These are phyloP conservation scores for Trypoxylus dichotomus DNA, from an alignment of 1,140 invertebrate genomes.

Conservation along the genomic window DNA sequence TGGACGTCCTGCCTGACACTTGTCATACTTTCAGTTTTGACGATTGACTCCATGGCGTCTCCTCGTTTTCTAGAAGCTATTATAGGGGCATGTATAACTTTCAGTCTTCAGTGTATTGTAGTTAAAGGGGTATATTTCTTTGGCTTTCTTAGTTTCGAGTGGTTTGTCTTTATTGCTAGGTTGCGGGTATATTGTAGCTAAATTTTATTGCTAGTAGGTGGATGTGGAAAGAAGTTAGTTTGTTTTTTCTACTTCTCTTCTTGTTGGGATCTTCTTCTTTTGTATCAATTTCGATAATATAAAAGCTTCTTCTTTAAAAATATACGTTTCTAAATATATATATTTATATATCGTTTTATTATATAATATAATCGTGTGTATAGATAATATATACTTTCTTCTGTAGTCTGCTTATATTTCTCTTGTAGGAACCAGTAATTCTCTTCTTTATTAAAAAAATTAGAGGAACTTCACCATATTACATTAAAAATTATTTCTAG, in stretches of 20 bases:
- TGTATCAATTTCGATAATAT: background rate
- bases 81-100: background rate
- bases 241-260: background rate
- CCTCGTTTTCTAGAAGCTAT: no score
- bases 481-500: background rate
- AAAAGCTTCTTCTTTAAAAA: conserved; percentile 20
- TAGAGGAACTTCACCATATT: conserved; percentile 17
- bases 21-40: conserved; percentile 41
- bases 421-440: conserved; percentile 20
- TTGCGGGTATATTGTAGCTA: background rate
- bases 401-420: no score
- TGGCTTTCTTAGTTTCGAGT: background rate
- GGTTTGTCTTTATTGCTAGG: background rate
- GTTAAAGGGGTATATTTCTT: background rate
- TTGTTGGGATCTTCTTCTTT: background rate
- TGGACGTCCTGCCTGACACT: conserved; percentile 43
- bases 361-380: background rate
- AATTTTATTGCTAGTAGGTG: background rate
- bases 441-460: background rate
- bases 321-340: conserved; percentile 13
- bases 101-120: conserved; percentile 9
- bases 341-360: background rate
- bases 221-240: background rate
- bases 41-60: background rate
- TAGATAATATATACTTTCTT: conserved; percentile 10